These are phyloP conservation scores for Pseudococcus longispinus DNA, from an alignment of 2,888 invertebrate genomes.

Conservation along the genomic window DNA sequence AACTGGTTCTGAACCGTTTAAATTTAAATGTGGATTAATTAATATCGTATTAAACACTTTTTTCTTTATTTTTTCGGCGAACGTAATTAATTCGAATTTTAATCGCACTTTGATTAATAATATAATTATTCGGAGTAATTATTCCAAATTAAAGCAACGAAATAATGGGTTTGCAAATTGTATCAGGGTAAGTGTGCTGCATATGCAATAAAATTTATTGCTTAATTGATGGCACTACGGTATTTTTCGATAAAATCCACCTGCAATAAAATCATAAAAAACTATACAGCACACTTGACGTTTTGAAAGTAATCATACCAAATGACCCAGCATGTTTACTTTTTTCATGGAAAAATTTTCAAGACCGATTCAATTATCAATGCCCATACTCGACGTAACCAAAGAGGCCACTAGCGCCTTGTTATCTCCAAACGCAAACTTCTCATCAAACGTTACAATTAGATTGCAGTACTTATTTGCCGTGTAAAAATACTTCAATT, in stretches of 20 bases:
- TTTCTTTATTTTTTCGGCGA: neutral
- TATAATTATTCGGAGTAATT: neutral
- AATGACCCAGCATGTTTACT: too few relatives aligned
- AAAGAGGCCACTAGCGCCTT: neutral
- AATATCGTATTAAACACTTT: neutral
- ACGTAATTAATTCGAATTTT: neutral
- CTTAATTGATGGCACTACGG: neutral
- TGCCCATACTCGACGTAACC: too few relatives aligned
- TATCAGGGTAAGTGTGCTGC: neutral
- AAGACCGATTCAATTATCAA: too few relatives aligned
- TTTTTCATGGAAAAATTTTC: too few relatives aligned
- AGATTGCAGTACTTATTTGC: slow-evolving; percentile 21
- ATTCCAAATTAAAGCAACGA: neutral
- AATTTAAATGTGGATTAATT: neutral
- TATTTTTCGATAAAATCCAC: neutral
- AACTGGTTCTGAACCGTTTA: neutral
- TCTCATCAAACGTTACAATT: neutral
- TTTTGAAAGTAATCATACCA: too few relatives aligned
- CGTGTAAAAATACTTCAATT: neutral
- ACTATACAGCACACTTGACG: too few relatives aligned
- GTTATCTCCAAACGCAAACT: neutral
- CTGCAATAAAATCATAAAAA: neutral
- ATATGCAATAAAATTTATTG: neutral
- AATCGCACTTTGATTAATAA: neutral
- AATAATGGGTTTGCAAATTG: neutral